A percentile compares a stretch with the other conserved stretches of the same genome.
Conservation (phyloP, 2,113 vertebrate genomes). For the Jacana jacana region DNA sequence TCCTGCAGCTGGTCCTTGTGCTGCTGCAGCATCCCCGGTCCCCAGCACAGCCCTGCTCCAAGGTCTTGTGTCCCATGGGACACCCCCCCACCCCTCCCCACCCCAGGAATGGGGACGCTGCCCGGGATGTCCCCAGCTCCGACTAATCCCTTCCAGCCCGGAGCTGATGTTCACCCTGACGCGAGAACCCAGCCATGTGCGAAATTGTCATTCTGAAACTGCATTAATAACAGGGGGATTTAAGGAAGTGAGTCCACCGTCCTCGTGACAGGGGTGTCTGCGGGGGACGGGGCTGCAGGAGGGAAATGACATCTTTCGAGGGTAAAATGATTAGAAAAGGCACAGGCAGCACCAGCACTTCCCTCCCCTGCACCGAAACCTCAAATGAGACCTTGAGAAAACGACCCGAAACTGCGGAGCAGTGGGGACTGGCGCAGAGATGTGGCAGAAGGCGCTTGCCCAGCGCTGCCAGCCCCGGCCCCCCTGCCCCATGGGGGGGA, state of each 20-base stretch:
- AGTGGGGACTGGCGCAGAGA: rapidly evolving
- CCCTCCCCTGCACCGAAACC: neutral
- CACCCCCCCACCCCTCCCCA: neutral
- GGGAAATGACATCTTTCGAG: neutral
- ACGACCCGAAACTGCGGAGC: rapidly evolving
- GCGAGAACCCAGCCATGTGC: neutral
- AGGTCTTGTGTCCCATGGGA: rapidly evolving
- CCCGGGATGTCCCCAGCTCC: neutral
- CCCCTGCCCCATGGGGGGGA: neutral
- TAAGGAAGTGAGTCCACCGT: neutral
- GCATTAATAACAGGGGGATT: neutral
- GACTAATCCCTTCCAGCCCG: neutral
- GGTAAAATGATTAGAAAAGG: neutral
- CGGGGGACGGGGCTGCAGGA: neutral
- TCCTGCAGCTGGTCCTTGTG: neutral
- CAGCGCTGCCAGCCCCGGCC: rapidly evolving
- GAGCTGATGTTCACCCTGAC: neutral
- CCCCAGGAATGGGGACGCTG: rapidly evolving
- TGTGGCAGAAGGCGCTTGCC: neutral
- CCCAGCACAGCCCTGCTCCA: neutral
- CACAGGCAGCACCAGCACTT: neutral
- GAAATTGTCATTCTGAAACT: neutral
- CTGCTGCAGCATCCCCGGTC: neutral
- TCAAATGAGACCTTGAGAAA: neutral
- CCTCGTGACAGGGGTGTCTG: neutral